Evolutionary conservation across 1,140 invertebrate genomes (phyloP).

Genomic region (Orius insidiosus): DNA sequence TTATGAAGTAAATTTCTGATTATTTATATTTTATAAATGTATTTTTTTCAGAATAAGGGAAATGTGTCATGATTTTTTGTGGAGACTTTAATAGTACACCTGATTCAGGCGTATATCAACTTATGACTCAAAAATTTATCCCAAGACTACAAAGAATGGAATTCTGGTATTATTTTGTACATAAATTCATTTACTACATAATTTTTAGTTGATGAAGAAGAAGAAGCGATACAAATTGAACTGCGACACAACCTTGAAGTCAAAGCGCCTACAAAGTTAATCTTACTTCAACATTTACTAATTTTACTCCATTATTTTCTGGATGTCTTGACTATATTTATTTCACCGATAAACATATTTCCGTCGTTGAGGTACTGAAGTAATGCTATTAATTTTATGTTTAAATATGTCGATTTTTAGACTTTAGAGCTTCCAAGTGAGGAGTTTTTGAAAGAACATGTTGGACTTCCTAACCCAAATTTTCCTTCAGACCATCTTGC

Average conservation of each 20-base stretch:
- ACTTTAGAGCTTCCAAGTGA: too few relatives aligned
- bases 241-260: conserved; percentile 43
- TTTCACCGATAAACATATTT: conserved; percentile 23
- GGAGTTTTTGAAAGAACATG: too few relatives aligned
- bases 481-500: too few relatives aligned
- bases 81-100: conserved; percentile 79
- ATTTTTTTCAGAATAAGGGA: neutral
- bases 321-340: conserved; percentile 89
- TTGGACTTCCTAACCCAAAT: too few relatives aligned
- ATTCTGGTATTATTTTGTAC: conserved; percentile 47
- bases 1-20: conserved; percentile 25
- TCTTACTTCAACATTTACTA: conserved; percentile 50
- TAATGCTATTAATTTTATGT: too few relatives aligned
- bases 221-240: conserved; percentile 36
- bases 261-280: conserved; percentile 57
- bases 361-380: too few relatives aligned
- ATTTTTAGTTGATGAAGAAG: conserved; percentile 41
- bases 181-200: neutral
- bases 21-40: too few relatives aligned
- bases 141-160: conserved; percentile 50
- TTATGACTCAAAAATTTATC: conserved; percentile 47
- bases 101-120: conserved; percentile 56
- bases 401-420: too few relatives aligned
- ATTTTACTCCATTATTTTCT: conserved; percentile 64
- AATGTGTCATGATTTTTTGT: conserved; percentile 37